Base-by-base conservation (phyloP, 1,140 invertebrate genomes). In the Micrasema longulum region DNA sequence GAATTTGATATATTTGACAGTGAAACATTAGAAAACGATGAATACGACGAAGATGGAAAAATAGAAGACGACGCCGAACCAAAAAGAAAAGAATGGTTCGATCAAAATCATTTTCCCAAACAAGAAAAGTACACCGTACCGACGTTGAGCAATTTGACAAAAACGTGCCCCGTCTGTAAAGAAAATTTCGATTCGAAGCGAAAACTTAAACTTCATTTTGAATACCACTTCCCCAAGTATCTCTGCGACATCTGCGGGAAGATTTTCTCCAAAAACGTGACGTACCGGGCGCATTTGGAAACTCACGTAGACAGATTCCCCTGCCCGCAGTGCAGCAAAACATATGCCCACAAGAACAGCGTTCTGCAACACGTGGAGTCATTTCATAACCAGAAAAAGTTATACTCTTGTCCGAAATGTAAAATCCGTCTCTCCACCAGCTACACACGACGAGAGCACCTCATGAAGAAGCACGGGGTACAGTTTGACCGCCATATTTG, bases 381-480 rank as follows among this genome's bases (percentile, higher is more conserved):
- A 16, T 20, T 7, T 10, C 47, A 48, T 16, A 16, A 48, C 7
- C 10, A 20, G 10, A 48, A 48, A 16, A 48, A 48, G 16, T 16
- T 48, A 10, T 22, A n/a, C 18, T 0, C 9, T 10, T 48, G 47
- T 11, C 47, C 47, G 7, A 2, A 48, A 16, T 48, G 47, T 9
- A 9, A 16, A 10, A 20, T 20, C 16, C 16, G 47, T 11, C 11
- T 48, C 3, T 16, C 16, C 16, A 10, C 1, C n/a, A 16, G 16
- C 1, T 48, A 48, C 20, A 16, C 16, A 20, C n/a, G 47, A 11
- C 16, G 20, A 1, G 47, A 22, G 6, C 47, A 48, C 47, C 20
- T 48, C 14, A 20, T 48, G n/a, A 18, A 48, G 47, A 48, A 48
- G 16, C 47, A 48, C 47, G 47, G 47, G 47, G 47, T 48, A 2